A percentile compares a stretch with the other conserved stretches of the same genome.
phyloP scores from a whole-genome alignment of 2,797 vertebrate genomes.

The Pangasius djambal region DNA sequence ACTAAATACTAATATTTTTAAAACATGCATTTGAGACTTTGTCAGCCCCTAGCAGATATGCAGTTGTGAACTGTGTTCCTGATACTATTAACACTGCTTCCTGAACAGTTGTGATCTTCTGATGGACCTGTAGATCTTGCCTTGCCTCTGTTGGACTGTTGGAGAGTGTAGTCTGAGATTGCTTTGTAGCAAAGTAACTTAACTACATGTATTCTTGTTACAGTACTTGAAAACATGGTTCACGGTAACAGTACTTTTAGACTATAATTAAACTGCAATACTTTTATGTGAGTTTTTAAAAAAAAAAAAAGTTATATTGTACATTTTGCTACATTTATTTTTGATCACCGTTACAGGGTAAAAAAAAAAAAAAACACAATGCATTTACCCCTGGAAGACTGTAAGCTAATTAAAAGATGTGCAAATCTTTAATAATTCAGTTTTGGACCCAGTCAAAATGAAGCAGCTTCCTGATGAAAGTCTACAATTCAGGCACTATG shows the following conservation, averaged over 20 bases:
- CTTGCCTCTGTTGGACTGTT: not conserved
- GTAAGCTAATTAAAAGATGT: not conserved
- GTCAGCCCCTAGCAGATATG: not conserved
- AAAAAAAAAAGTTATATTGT: no score
- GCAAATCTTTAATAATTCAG: not conserved
- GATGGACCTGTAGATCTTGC: not conserved
- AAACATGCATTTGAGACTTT: not conserved
- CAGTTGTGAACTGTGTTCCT: not conserved
- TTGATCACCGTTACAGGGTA: not conserved
- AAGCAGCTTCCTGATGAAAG: not conserved
- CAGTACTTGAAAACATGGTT: not conserved
- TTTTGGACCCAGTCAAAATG: not conserved
- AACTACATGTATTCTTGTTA: not conserved
- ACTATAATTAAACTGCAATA: not conserved
- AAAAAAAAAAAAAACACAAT: not conserved
- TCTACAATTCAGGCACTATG: not conserved
- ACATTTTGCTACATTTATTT: not conserved
- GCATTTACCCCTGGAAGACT: not conserved
- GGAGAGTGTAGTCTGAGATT: not conserved
- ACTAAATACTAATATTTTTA: not conserved
- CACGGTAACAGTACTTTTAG: not conserved
- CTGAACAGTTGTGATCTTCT: not conserved
- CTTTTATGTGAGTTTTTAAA: not conserved
- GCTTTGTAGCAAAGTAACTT: not conserved
- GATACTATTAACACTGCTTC: not conserved